A percentile compares a stretch with the other conserved stretches of the same genome.
Conservation (phyloP, 1,140 invertebrate genomes). For the Copidosoma floridanum region DNA sequence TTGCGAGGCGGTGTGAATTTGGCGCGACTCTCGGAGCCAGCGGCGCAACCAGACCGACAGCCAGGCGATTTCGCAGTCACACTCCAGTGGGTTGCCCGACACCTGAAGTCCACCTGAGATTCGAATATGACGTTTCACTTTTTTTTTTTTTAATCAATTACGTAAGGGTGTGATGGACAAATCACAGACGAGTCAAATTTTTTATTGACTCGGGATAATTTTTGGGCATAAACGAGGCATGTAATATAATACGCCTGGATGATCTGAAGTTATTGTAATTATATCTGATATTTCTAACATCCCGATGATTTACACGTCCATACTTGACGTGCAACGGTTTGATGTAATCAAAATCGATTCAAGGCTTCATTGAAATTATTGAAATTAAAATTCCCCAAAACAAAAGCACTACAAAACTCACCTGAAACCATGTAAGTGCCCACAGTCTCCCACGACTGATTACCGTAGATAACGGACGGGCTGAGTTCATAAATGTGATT, state of each 20-base stretch:
- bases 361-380: no score
- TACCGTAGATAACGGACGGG: slow-evolving; percentile 81
- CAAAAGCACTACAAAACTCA: slow-evolving; percentile 42
- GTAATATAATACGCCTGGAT: no score
- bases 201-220: no score
- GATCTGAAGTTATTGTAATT: no score
- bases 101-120: slow-evolving; percentile 75
- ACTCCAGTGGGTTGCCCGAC: slow-evolving; percentile 79
- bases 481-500: slow-evolving; percentile 78
- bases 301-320: no score
- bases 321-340: no score
- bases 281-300: no score
- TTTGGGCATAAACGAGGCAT: no score
- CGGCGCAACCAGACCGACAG: slow-evolving; percentile 82
- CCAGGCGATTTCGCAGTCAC: slow-evolving; percentile 87
- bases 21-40: slow-evolving; percentile 77
- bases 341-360: no score
- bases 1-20: slow-evolving; percentile 65
- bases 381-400: not conserved
- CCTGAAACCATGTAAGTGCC: slow-evolving; percentile 78
- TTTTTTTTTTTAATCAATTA: not conserved
- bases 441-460: slow-evolving; percentile 79
- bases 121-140: not conserved
- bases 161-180: no score
- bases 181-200: no score